phyloP scores from a whole-genome alignment of 2,888 invertebrate species.

The Geophilus truncorum region DNA sequence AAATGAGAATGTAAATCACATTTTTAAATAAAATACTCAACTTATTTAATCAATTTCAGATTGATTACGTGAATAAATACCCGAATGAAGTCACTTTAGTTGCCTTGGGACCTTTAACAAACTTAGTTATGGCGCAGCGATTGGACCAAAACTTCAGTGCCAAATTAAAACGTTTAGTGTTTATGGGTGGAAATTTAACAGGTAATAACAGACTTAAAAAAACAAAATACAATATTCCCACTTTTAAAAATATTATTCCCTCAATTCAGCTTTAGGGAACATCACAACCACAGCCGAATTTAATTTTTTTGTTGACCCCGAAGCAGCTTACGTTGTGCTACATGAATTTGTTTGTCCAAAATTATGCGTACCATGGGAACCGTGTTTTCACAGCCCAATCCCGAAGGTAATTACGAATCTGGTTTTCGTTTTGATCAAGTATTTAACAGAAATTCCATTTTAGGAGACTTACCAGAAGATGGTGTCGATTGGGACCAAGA shows the following conservation, averaged over 20 bases:
- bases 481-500: background rate
- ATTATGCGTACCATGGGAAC: conserved; percentile 65
- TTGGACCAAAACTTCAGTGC: conserved; percentile 47
- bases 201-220: conserved; percentile 38
- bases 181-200: conserved; percentile 41
- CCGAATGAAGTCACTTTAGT: conserved; percentile 46
- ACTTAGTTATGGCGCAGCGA: conserved; percentile 49
- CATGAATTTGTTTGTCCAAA: conserved; percentile 56
- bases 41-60: conserved; percentile 3
- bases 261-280: background rate
- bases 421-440: background rate
- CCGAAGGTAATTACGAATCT: conserved; percentile 44
- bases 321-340: conserved; percentile 66
- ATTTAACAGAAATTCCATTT: background rate
- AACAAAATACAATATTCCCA: no score
- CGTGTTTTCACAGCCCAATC: conserved; percentile 52
- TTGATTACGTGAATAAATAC: conserved; percentile 37
- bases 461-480: background rate
- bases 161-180: conserved; percentile 35
- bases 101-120: conserved; percentile 50
- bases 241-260: background rate
- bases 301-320: conserved; percentile 71
- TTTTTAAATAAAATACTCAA: background rate
- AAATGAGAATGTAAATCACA: background rate
- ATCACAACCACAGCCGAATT: conserved; percentile 59